Percentiles rank a stretch among this genome's conserved stretches.
These are phyloP conservation scores for Lithobates sylvaticus DNA, from an alignment of 2,797 vertebrate species.

Conservation along the genomic window DNA sequence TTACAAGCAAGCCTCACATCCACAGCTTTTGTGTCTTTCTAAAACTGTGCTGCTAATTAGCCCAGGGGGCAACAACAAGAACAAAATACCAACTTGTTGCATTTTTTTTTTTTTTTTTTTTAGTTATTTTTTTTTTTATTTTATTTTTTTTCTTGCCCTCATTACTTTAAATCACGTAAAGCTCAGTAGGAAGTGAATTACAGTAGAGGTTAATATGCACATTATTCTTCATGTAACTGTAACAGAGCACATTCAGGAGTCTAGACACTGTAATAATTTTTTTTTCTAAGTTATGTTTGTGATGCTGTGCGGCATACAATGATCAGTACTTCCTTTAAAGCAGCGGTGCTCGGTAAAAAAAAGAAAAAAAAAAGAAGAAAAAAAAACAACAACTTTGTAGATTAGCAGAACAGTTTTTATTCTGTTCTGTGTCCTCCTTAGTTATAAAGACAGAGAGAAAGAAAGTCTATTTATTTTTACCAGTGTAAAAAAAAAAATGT, in stretches of 20 bases:
- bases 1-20: constrained; percentile 77
- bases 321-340: constrained; percentile 50
- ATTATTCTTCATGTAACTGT: constrained; percentile 80
- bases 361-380: background rate
- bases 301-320: constrained; percentile 74
- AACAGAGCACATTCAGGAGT: constrained; percentile 80
- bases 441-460: constrained; percentile 27
- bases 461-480: constrained; percentile 41
- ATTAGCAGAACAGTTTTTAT: constrained; percentile 39
- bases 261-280: constrained; percentile 82
- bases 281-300: constrained; percentile 76
- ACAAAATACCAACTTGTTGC: constrained; percentile 51
- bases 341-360: constrained; percentile 46
- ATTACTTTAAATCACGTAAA: constrained; percentile 79
- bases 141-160: constrained; percentile 71
- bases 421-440: constrained; percentile 18
- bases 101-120: constrained; percentile 29
- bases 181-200: constrained; percentile 80
- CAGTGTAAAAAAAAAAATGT: constrained; percentile 27
- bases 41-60: constrained; percentile 81
- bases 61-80: constrained; percentile 76
- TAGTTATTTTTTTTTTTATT: constrained; percentile 61
- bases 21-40: constrained; percentile 79
- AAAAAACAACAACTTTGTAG: constrained; percentile 28
- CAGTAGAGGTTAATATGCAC: constrained; percentile 79